Base-by-base conservation (phyloP, 2,888 invertebrate genomes). In the Cinara cedri region DNA sequence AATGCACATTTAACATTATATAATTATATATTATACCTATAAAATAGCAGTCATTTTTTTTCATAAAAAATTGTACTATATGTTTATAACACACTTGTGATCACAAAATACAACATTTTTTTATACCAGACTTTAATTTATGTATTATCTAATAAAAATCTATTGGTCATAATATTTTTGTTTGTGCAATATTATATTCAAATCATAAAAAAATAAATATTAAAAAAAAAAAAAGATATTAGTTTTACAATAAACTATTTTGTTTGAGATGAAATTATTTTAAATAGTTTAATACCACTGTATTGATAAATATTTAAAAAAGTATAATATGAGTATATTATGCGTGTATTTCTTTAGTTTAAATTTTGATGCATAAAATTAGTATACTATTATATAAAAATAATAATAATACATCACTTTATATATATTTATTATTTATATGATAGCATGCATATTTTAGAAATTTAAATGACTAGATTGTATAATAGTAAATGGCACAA, bases 1-100 rank as follows among this genome's bases (percentile, higher is more conserved):
- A 72, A 46, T 6, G 34, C 46, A 62, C 1, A 60, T 60, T 26
- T 10, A 60, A 26, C 16, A 26, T 42, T 34, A 34, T 34, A 62
- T 42, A 65, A 57, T 3, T 42, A 21, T 55, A 34, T 42, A 71
- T 44, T 16, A 55, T 71, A 71, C 21, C 9, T 54, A 14, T 34
- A 2, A 19, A 70, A n/a, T 34, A 70, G 24, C 60, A 72, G 57
- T 46, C 26, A 3, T 70, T 54, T 42, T 34, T 34, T 34, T 34
- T 34, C 6, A 34, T 54, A 68, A 16, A 72, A 60, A 72, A 72
- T 72, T 72, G 72, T 72, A 72, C 72, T 72, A 72, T 51, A 49
- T 11, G 26, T 72, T 51, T 65, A 16, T 51, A 54, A 19, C 14
- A 34, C 34, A 4, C 34, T 4, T 34, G 34, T 34, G 34, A 34